These are phyloP conservation scores for Dryobotodes eremita DNA, from an alignment of 2,888 invertebrate species.

Conservation along the genomic window DNA sequence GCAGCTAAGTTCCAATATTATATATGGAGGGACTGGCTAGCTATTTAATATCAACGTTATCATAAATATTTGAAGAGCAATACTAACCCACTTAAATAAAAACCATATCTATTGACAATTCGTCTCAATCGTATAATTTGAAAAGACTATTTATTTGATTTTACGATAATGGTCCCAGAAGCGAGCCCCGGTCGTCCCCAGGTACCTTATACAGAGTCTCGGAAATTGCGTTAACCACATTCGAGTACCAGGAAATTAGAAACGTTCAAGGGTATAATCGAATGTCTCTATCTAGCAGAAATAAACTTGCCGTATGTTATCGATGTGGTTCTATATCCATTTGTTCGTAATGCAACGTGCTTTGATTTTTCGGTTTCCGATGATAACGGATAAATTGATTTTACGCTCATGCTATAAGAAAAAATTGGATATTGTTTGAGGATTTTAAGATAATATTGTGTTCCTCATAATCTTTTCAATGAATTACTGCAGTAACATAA, in stretches of 20 bases:
- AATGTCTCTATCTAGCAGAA: slow-evolving; percentile 85
- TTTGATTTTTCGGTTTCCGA: slow-evolving; percentile 65
- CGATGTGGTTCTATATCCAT: slow-evolving; percentile 67
- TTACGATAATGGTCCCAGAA: slow-evolving; percentile 83
- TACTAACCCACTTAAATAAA: slow-evolving; percentile 36
- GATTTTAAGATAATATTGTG: background rate
- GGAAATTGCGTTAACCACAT: slow-evolving; percentile 91
- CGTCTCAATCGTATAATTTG: slow-evolving; percentile 83
- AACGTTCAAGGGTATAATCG: slow-evolving; percentile 89
- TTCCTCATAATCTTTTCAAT: slow-evolving; percentile 23
- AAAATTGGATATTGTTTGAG: slow-evolving; percentile 7
- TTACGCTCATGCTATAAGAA: slow-evolving; percentile 40
- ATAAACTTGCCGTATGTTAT: slow-evolving; percentile 82
- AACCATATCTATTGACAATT: slow-evolving; percentile 70
- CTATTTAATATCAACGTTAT: background rate
- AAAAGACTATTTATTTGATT: slow-evolving; percentile 86
- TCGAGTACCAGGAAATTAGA: slow-evolving; percentile 90
- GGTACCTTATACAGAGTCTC: slow-evolving; percentile 85
- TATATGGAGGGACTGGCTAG: background rate
- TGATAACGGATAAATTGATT: slow-evolving; percentile 64
- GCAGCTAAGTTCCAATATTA: background rate
- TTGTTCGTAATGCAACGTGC: slow-evolving; percentile 71
- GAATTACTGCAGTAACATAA: slow-evolving; percentile 36
- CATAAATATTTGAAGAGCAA: slow-evolving; percentile 8
- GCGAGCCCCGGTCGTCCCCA: slow-evolving; percentile 79